Evolutionary conservation across 2,113 vertebrate species (phyloP).

Genomic region (Pholis gunnellus): DNA sequence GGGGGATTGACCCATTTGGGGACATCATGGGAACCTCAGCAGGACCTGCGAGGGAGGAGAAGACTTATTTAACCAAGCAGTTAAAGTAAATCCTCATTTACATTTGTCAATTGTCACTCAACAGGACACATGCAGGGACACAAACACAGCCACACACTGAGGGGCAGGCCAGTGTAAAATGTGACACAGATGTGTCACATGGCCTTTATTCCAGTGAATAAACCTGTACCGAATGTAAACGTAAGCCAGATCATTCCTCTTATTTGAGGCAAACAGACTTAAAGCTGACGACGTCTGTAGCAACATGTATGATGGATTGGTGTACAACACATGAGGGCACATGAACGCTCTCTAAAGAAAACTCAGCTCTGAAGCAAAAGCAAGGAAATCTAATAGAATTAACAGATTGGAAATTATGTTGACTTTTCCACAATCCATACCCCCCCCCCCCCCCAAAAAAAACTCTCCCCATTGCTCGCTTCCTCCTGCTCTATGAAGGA

Average conservation of each 20-base stretch:
- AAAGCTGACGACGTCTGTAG: not conserved
- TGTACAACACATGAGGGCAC: not conserved
- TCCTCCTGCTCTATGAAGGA: constrained; percentile 55
- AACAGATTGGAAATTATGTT: constrained; percentile 76
- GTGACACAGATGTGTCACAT: constrained; percentile 2
- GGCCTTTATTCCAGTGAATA: not conserved
- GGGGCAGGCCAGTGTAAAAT: not conserved
- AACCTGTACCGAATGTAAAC: not conserved
- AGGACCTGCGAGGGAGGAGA: constrained; percentile 85
- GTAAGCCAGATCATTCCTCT: not conserved
- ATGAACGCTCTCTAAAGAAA: not conserved
- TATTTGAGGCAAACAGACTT: not conserved
- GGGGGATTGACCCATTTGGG: constrained; percentile 97
- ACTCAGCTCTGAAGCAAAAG: constrained; percentile 12
- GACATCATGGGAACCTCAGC: constrained; percentile 99
- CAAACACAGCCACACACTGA: constrained; percentile 37
- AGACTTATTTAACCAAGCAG: constrained; percentile 40
- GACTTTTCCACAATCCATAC: constrained; percentile 74
- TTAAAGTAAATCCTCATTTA: constrained; percentile 42
- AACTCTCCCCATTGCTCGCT: constrained; percentile 25
- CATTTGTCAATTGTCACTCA: constrained; percentile 46
- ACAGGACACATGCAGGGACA: constrained; percentile 26
- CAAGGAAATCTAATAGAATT: constrained; percentile 65
- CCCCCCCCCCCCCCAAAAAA: not conserved
- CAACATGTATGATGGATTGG: constrained; percentile 14